Base-by-base conservation (phyloP, 1,140 invertebrate genomes). In the Ericerus pela region DNA sequence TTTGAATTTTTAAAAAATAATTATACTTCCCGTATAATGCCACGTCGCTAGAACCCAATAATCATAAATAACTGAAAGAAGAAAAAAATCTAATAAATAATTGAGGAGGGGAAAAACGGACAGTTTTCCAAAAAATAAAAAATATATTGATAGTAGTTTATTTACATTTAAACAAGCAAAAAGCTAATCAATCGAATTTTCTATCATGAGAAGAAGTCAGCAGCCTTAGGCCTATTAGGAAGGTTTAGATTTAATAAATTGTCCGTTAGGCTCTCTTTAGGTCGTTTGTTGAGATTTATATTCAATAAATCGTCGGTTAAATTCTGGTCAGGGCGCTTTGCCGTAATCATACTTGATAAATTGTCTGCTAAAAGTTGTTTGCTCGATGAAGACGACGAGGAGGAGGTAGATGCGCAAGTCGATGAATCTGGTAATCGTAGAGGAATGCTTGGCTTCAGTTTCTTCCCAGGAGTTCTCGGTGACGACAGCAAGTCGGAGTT, bases 201-300 rank as follows among this genome's bases (percentile, higher is more conserved):
- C n/a, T n/a, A 47, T 47, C 41, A 47, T 24, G 41, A 71, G 62
- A 81, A 80, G 62, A 78, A 79, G 64, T 83, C 80, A 28, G 78
- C 66, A 3, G 80, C 80, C 64, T 72, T 76, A 61, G 76, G 72
- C 62, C 79, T 69, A 51, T 75, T 78, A 16, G 80, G 78, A n/a
- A 87, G 72, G 64, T 72, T 72, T 37, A 82, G 79, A 59, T 86
- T 79, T 12, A 88, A 69, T 27, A 88, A 71, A 71, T 88, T 80
- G 66, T 88, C 84, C 8, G 85, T 88, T 0, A 86, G 68, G 10
- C 76, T 77, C n/a, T n/a, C n/a, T 66, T 60, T 67, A 62, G 60
- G 60, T 54, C 65, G 57, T 58, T 58, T 61, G 6, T 56, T 33
- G 1, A 18, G 10, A 24, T 56, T 56, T 51, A 51, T 56, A 28